A percentile compares a stretch with the other conserved stretches of the same genome.
These are phyloP conservation scores for Chloroclystis v-ata DNA, from an alignment of 2,888 invertebrate genomes.

Conservation along the genomic window DNA sequence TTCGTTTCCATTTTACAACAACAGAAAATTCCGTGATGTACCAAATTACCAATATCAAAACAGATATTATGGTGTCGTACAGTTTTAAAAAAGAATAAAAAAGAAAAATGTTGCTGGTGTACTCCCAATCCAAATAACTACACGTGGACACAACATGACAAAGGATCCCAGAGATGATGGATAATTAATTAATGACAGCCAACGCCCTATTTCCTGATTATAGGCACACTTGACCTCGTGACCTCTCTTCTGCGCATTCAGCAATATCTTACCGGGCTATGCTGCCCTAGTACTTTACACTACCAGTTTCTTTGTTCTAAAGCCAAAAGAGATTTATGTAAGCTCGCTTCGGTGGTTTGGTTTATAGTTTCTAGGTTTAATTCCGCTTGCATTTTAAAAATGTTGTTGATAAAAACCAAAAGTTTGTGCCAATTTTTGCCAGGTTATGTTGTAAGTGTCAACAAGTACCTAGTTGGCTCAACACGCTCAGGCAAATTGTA, in stretches of 20 bases:
- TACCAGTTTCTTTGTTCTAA: conserved; percentile 12
- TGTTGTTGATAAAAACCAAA: neutral
- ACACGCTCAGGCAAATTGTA: no score
- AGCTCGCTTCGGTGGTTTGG: neutral
- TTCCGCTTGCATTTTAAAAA: neutral
- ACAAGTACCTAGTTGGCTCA: no score
- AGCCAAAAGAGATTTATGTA: conserved; percentile 3
- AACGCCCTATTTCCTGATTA: conserved; percentile 21
- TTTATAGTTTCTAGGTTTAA: neutral
- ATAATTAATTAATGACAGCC: conserved; percentile 16
- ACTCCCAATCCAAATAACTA: no score
- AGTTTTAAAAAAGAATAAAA: no score
- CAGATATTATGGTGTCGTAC: no score
- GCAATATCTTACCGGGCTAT: conserved; percentile 3
- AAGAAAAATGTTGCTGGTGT: no score
- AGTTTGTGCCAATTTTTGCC: neutral
- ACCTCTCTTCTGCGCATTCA: conserved; percentile 15
- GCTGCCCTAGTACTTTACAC: conserved; percentile 13
- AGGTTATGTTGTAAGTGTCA: no score
- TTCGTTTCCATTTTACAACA: no score
- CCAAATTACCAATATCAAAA: no score
- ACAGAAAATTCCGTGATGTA: no score
- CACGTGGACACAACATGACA: no score
- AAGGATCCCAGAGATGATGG: neutral
- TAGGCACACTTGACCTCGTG: conserved; percentile 27